These are phyloP conservation scores for Pelusios castaneus DNA, from an alignment of 2,113 vertebrate genomes.

Conservation along the genomic window DNA sequence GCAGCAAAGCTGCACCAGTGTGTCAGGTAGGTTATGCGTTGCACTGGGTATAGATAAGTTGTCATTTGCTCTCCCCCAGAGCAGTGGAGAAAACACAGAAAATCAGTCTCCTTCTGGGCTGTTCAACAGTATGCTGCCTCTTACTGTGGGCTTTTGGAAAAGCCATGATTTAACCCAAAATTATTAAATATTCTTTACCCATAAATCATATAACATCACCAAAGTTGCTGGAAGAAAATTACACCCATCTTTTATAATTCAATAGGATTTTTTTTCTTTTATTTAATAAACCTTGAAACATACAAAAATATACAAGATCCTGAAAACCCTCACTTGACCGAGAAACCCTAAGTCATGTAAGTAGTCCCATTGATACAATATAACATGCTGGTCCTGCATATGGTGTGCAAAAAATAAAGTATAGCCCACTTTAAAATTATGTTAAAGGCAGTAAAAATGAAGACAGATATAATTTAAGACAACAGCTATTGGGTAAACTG, in stretches of 20 bases:
- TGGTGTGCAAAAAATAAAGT: neutral
- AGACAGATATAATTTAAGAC: neutral
- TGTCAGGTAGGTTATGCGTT: neutral
- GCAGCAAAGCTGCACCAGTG: neutral
- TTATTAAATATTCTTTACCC: neutral
- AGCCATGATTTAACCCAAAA: neutral
- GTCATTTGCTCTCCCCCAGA: neutral
- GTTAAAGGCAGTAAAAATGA: neutral
- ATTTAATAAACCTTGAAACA: neutral
- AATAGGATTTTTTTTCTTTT: neutral
- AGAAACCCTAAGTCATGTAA: neutral
- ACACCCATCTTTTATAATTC: constrained; percentile 8
- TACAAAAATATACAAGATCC: neutral
- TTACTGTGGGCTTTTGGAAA: neutral
- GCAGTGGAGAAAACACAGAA: neutral
- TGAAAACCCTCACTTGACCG: neutral
- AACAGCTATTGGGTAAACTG: neutral
- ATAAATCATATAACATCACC: constrained; percentile 9
- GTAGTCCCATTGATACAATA: neutral
- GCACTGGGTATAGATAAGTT: neutral
- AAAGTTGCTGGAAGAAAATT: constrained; percentile 9
- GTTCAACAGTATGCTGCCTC: neutral
- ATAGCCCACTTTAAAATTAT: neutral
- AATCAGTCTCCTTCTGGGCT: neutral
- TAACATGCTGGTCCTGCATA: neutral